A percentile compares a stretch with the other conserved stretches of the same genome.
These are phyloP conservation scores for Leuciscus waleckii DNA, from an alignment of 2,797 vertebrate species.

Conservation along the genomic window DNA sequence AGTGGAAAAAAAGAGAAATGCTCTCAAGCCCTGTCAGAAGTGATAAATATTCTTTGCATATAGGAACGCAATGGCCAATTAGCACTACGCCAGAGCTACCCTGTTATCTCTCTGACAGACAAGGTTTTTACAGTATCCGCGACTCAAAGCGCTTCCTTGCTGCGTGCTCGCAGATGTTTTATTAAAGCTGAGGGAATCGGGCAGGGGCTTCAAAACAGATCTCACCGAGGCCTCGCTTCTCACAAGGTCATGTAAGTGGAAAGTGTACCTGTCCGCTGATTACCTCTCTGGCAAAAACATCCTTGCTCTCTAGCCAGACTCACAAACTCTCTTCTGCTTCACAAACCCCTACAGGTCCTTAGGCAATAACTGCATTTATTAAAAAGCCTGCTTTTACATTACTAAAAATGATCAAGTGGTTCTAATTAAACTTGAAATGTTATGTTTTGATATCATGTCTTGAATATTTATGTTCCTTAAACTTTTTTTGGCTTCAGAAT, in stretches of 20 bases:
- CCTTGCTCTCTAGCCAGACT: conserved; percentile 37
- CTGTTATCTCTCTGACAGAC: conserved; percentile 59
- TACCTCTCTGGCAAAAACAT: conserved; percentile 47
- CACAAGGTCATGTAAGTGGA: conserved; percentile 57
- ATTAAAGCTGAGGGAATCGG: conserved; percentile 62
- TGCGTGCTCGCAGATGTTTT: conserved; percentile 55
- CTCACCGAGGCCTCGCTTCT: conserved; percentile 46
- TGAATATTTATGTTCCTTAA: neutral
- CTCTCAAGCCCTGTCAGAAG: conserved; percentile 35
- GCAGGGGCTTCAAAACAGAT: conserved; percentile 53
- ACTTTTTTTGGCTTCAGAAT: neutral
- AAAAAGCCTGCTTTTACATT: conserved; percentile 4
- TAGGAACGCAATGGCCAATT: conserved; percentile 61
- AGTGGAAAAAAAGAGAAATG: conserved; percentile 42
- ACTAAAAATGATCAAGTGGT: neutral
- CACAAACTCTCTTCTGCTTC: conserved; percentile 36
- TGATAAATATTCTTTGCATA: conserved; percentile 59
- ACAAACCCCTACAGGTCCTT: conserved; percentile 16
- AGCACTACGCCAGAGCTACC: conserved; percentile 51
- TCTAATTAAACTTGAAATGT: neutral
- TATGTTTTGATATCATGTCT: neutral
- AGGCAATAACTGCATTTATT: conserved; percentile 29
- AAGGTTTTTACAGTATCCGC: conserved; percentile 49
- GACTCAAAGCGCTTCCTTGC: conserved; percentile 44
- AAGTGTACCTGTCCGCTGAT: conserved; percentile 53